phyloP scores from a whole-genome alignment of 1,140 invertebrate species.

The Lysiphlebus fabarum region DNA sequence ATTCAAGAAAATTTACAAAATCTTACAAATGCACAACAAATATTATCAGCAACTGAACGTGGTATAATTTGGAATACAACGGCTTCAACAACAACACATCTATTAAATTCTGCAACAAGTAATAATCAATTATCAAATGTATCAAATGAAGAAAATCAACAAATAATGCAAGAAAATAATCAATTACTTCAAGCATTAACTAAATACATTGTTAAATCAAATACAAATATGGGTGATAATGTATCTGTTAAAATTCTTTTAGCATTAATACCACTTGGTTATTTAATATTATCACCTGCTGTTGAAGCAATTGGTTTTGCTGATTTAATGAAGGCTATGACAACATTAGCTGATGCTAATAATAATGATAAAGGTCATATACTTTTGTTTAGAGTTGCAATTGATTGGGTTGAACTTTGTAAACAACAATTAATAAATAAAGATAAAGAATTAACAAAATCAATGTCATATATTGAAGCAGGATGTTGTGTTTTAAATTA shows the following conservation, averaged over 20 bases:
- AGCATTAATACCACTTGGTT: conserved; percentile 73
- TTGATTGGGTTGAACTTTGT: conserved; percentile 74
- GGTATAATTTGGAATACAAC: not conserved
- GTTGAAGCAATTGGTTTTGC: conserved; percentile 73
- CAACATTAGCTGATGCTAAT: conserved; percentile 79
- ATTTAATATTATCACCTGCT: conserved; percentile 62
- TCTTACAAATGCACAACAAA: conserved; percentile 34
- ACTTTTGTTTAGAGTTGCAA: conserved; percentile 74
- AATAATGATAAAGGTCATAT: conserved; percentile 73
- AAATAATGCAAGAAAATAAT: conserved; percentile 66
- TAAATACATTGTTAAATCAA: conserved; percentile 73
- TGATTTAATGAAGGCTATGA: conserved; percentile 76
- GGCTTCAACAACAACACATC: conserved; percentile 24
- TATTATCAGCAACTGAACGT: too few relatives aligned
- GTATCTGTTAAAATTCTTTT: conserved; percentile 72
- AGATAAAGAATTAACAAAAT: conserved; percentile 46
- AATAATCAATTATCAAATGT: conserved; percentile 34
- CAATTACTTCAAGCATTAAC: conserved; percentile 70
- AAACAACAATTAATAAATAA: conserved; percentile 49
- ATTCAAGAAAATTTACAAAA: conserved; percentile 29
- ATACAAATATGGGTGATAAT: conserved; percentile 62
- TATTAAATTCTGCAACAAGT: conserved; percentile 35
- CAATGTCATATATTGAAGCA: conserved; percentile 66
- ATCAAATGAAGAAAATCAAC: conserved; percentile 48
- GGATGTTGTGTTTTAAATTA: conserved; percentile 77